Percentiles rank a stretch among this genome's conserved stretches.
phyloP scores from a whole-genome alignment of 2,888 invertebrate species.

The Parascotia fuliginaria region DNA sequence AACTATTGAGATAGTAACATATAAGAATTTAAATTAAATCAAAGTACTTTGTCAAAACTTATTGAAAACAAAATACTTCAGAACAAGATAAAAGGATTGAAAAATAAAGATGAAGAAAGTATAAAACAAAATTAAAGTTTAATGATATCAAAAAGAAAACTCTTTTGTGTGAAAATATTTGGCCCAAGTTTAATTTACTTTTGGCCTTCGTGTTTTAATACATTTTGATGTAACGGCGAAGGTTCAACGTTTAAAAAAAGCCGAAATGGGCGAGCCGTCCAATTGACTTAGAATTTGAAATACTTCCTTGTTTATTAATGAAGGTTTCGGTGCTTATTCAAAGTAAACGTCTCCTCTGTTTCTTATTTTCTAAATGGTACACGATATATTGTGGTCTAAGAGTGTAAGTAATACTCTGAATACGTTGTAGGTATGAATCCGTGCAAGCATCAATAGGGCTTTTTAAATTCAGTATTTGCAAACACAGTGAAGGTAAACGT shows the following conservation, averaged over 20 bases:
- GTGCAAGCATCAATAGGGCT: no score
- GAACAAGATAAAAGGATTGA: constrained; percentile 22
- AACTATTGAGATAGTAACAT: no score
- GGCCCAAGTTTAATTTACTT: constrained; percentile 57
- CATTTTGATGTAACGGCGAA: constrained; percentile 32
- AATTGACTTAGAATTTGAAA: constrained; percentile 1
- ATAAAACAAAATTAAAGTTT: constrained; percentile 41
- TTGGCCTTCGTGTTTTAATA: constrained; percentile 44
- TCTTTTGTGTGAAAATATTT: constrained; percentile 46
- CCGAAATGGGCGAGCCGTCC: not conserved
- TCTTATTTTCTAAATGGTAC: not conserved
- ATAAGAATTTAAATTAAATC: not conserved
- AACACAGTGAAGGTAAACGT: no score
- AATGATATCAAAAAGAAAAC: constrained; percentile 31
- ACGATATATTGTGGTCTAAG: no score
- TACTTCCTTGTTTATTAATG: constrained; percentile 1
- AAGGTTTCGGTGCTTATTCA: not conserved
- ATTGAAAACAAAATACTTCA: constrained; percentile 9
- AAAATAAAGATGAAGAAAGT: constrained; percentile 17
- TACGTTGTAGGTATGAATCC: no score
- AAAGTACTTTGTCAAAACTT: not conserved
- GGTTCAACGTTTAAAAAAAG: constrained; percentile 14
- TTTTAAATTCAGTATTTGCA: no score
- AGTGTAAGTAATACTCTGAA: no score
- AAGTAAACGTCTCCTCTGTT: not conserved